A percentile compares a stretch with the other conserved stretches of the same genome.
These are phyloP conservation scores for Haemorhous mexicanus DNA, from an alignment of 2,113 vertebrate genomes.

Conservation along the genomic window DNA sequence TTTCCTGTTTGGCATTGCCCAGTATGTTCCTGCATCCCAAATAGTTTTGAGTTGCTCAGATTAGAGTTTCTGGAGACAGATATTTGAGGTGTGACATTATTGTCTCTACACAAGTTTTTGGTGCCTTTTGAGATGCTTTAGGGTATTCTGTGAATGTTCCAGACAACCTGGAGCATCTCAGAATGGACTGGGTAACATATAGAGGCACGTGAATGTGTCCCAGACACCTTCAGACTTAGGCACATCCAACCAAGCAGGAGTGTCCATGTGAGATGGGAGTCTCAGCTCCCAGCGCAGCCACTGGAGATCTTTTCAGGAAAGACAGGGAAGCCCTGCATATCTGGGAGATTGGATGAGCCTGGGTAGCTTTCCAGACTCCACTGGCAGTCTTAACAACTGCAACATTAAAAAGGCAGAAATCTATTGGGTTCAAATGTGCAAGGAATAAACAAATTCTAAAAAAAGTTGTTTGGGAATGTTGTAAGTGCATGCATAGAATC, in stretches of 20 bases:
- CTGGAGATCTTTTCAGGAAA: background rate
- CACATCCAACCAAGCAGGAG: background rate
- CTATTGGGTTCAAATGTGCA: fast-evolving
- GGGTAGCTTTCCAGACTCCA: background rate
- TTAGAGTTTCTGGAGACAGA: background rate
- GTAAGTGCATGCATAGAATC: background rate
- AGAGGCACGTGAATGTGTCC: background rate
- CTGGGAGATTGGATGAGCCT: background rate
- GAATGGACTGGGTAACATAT: background rate
- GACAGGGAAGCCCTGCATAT: background rate
- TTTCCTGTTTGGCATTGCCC: background rate
- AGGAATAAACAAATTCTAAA: background rate
- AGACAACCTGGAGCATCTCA: background rate
- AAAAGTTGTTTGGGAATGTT: background rate
- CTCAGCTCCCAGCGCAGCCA: background rate
- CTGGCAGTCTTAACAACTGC: background rate
- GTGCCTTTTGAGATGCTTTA: background rate
- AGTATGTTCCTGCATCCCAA: background rate
- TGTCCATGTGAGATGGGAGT: background rate
- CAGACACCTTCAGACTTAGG: background rate
- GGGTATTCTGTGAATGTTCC: background rate
- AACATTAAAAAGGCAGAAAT: background rate
- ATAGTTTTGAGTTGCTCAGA: background rate
- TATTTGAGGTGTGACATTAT: background rate
- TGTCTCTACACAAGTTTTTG: background rate